Base-by-base conservation (phyloP, 1,140 invertebrate species). In the Bombyx mandarina region DNA sequence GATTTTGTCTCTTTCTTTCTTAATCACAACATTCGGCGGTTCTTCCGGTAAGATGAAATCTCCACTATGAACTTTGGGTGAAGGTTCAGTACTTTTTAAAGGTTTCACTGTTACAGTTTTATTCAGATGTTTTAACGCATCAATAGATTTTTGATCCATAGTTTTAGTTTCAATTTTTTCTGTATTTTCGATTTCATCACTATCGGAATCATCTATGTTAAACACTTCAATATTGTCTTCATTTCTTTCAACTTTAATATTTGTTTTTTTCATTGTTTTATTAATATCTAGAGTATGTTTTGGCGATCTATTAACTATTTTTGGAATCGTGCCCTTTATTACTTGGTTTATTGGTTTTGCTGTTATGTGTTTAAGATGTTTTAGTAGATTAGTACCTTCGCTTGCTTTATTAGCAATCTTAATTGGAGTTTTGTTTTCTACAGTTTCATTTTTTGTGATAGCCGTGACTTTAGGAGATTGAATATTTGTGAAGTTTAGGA, bases 121-220 rank as follows among this genome's bases (percentile, higher is more conserved):
- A 45, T 61, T 66, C 3, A 79, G 59, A 57, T 67, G 69, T 60
- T 67, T 64, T 54, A 76, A 58, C 35, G 56, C 50, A 26, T 62
- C 51, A 55, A 50, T 54, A 2, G 45, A 54, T 63, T 54, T 59
- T 9, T 35, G 26, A 35, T 53, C 60, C 58, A 43, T 26, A 6
- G 18, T 52, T 61, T 59, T 53, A 42, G 9, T 53, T 53, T 52
- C 50, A 42, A 18, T 12, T 43, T 55, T 47, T 47, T 47, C 42
- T 50, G 6, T 18, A 55, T 71, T 57, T 35, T 66, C 58, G 43
- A 54, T 12, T 22, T 77, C 67, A 56, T 79, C 79, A 64, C 72
- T 73, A 65, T 86, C 82, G 58, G 82, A 83, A 60, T 86, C 82
- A 62, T 86, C 82, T 62, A 86, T 77, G 56, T 81, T 77, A 59